Percentiles rank a stretch among this genome's conserved stretches.
Conservation (phyloP, 2,888 invertebrate genomes). For the Lutraria lutraria region DNA sequence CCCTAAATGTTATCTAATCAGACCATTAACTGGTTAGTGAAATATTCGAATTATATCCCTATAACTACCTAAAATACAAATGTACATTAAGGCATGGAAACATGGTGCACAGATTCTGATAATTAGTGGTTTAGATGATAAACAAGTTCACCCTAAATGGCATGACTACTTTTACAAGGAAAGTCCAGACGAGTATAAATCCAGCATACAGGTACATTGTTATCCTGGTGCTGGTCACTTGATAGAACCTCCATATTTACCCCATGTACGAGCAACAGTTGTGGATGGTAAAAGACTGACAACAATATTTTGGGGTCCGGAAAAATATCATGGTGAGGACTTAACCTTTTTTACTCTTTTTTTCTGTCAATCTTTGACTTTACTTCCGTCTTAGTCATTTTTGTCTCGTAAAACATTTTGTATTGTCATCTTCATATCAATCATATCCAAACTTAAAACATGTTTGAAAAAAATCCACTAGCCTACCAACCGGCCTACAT, state of each 20-base stretch:
- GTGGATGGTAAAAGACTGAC: constrained; percentile 43
- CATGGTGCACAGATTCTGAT: constrained; percentile 62
- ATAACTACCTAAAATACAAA: too few species aligned
- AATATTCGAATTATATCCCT: too few species aligned
- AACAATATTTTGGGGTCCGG: constrained; percentile 43
- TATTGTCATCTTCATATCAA: too few species aligned
- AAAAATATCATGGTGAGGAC: constrained; percentile 53
- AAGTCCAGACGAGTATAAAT: constrained; percentile 48
- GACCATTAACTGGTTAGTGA: too few species aligned
- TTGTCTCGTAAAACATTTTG: too few species aligned
- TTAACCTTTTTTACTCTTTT: too few species aligned
- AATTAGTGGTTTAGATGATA: constrained; percentile 61
- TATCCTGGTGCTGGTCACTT: constrained; percentile 61
- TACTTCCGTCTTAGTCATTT: too few species aligned
- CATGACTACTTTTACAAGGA: constrained; percentile 38
- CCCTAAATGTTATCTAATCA: too few species aligned
- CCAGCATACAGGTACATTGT: constrained; percentile 42
- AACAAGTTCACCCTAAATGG: constrained; percentile 55
- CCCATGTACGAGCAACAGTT: constrained; percentile 37
- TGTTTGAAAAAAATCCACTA: too few species aligned
- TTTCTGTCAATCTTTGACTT: too few species aligned
- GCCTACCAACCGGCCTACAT: too few species aligned
- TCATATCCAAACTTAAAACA: too few species aligned
- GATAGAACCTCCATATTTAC: constrained; percentile 62
- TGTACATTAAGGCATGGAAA: constrained; percentile 70